These are phyloP conservation scores for Perca flavescens DNA, from an alignment of 2,113 vertebrate species.

Conservation along the genomic window DNA sequence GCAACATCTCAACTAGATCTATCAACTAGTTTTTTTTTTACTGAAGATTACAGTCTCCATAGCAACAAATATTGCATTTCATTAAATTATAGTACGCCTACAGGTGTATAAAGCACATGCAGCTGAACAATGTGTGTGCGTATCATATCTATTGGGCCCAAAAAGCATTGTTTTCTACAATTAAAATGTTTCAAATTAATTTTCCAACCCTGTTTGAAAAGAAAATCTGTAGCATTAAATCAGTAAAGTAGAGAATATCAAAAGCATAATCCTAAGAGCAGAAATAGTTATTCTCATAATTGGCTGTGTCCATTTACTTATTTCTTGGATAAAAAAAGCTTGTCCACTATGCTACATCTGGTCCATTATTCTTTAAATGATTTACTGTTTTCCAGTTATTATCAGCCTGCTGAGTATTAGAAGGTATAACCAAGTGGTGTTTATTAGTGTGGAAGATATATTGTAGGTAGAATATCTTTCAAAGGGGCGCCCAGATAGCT, in stretches of 20 bases:
- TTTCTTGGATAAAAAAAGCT: slow-evolving; percentile 36
- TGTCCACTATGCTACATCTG: slow-evolving; percentile 21
- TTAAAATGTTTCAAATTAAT: too few species aligned
- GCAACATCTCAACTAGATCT: slow-evolving; percentile 4
- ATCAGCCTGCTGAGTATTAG: slow-evolving; percentile 30
- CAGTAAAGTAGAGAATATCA: too few species aligned
- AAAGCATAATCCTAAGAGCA: too few species aligned
- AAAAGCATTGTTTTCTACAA: too few species aligned
- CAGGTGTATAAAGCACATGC: background rate
- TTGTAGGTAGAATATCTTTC: slow-evolving; percentile 20
- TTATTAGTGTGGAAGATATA: slow-evolving; percentile 17
- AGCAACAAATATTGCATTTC: slow-evolving; percentile 36
- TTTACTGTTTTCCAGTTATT: slow-evolving; percentile 43
- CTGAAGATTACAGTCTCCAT: slow-evolving; percentile 36
- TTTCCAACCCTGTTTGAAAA: too few species aligned
- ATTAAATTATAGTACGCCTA: background rate
- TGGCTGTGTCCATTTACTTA: background rate
- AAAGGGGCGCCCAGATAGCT: background rate
- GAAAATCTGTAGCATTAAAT: too few species aligned
- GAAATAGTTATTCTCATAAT: background rate
- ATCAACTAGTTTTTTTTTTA: background rate
- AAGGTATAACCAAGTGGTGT: slow-evolving; percentile 13
- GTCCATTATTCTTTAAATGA: slow-evolving; percentile 46
- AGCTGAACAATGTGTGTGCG: background rate
- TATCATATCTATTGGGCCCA: background rate